Evolutionary conservation across 2,888 invertebrate genomes (phyloP).

Genomic region (Doris montereyensis): DNA sequence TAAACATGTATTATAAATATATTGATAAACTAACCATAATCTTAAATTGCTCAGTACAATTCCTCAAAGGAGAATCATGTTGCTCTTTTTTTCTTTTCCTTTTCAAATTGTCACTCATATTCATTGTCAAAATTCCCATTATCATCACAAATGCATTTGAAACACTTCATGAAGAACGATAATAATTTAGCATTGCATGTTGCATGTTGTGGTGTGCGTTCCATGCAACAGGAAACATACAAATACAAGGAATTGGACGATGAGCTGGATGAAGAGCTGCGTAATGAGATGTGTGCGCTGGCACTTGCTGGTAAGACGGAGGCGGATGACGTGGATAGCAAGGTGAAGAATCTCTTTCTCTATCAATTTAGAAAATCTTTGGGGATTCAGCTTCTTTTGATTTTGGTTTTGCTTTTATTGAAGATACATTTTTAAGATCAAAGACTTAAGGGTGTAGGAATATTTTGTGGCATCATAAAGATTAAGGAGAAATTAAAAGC

Average conservation of each 20-base stretch:
- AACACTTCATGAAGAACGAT: background rate
- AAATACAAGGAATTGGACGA: constrained; percentile 69
- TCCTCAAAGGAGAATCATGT: too few species aligned
- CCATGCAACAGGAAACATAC: constrained; percentile 62
- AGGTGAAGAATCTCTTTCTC: constrained; percentile 54
- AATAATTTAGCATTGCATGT: background rate
- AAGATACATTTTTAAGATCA: too few species aligned
- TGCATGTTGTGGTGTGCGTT: constrained; percentile 39
- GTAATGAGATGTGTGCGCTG: constrained; percentile 60
- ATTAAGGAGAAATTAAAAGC: too few species aligned
- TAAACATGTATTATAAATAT: too few species aligned
- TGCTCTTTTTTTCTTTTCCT: too few species aligned
- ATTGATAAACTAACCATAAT: too few species aligned
- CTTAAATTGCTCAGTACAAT: too few species aligned
- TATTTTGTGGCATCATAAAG: too few species aligned
- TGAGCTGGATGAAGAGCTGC: constrained; percentile 65
- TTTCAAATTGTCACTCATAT: too few species aligned
- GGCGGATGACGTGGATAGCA: constrained; percentile 58
- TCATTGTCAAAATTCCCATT: too few species aligned
- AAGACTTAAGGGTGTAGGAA: too few species aligned
- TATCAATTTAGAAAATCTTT: background rate
- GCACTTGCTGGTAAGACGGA: constrained; percentile 47
- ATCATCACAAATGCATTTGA: background rate
- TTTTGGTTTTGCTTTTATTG: background rate
- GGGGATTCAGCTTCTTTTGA: background rate